Evolutionary conservation across 2,797 vertebrate genomes (phyloP).

Genomic region (Astyanax mexicanus): DNA sequence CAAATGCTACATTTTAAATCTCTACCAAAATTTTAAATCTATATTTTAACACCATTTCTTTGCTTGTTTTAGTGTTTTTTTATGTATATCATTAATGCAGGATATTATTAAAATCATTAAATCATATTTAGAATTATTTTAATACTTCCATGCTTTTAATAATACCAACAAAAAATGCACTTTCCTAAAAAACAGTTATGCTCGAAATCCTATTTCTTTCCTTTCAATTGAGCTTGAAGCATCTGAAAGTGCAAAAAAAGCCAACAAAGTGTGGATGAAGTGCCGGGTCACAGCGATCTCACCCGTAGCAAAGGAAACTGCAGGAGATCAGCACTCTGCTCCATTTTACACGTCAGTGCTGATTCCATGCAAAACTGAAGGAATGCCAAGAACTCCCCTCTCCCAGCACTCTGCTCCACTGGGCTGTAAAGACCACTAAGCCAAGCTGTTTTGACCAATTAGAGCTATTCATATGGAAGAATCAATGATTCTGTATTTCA

Average conservation of each 20-base stretch:
- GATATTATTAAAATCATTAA: too few relatives aligned
- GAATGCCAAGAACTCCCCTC: slow-evolving; percentile 7
- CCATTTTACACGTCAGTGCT: neutral
- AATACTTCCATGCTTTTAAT: too few relatives aligned
- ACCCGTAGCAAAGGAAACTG: slow-evolving; percentile 9
- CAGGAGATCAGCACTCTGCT: neutral
- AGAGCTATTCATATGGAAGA: slow-evolving; percentile 9
- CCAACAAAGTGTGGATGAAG: slow-evolving; percentile 26
- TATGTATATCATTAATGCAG: too few relatives aligned
- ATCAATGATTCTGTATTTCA: slow-evolving; percentile 10
- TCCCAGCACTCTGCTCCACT: neutral
- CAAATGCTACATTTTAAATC: too few relatives aligned
- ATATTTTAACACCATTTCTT: too few relatives aligned
- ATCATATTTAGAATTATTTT: too few relatives aligned
- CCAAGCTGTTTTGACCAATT: neutral
- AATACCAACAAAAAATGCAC: too few relatives aligned
- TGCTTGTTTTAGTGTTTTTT: too few relatives aligned
- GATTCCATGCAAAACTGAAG: slow-evolving; percentile 3
- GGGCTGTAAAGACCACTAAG: neutral
- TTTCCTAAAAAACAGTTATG: neutral
- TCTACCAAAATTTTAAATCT: too few relatives aligned
- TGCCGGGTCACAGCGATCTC: neutral
- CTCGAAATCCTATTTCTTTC: slow-evolving; percentile 8
- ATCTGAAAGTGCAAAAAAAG: neutral
- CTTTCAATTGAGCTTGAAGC: neutral